A percentile compares a stretch with the other conserved stretches of the same genome.
phyloP scores from a whole-genome alignment of 1,140 invertebrate genomes.

The Cyclargus thomasi region DNA sequence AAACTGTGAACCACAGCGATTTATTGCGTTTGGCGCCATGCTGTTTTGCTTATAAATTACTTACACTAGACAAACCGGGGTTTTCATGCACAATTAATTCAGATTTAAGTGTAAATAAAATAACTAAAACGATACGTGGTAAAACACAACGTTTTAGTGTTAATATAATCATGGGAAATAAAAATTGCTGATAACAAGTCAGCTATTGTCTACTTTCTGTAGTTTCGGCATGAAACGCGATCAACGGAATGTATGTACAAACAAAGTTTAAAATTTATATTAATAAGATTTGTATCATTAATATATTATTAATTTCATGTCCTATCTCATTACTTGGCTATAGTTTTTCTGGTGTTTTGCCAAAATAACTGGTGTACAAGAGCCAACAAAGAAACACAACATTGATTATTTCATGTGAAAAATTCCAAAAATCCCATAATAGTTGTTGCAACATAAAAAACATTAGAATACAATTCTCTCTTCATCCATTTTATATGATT shows the following conservation, averaged over 20 bases:
- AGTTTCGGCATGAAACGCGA: too few relatives aligned
- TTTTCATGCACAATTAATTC: slow-evolving; percentile 9
- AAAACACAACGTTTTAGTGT: not conserved
- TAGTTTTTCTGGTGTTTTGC: not conserved
- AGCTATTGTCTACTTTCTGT: too few relatives aligned
- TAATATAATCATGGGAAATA: not conserved
- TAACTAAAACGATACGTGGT: not conserved
- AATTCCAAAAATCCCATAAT: not conserved
- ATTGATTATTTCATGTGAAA: not conserved
- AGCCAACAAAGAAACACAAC: not conserved
- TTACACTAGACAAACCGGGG: slow-evolving; percentile 21
- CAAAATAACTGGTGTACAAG: not conserved
- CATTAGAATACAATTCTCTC: too few relatives aligned
- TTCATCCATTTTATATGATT: too few relatives aligned
- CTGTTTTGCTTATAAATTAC: slow-evolving; percentile 43
- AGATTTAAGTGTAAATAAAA: not conserved
- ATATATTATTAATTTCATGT: not conserved
- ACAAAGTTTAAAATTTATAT: too few relatives aligned
- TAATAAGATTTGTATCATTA: not conserved
- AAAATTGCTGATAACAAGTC: too few relatives aligned
- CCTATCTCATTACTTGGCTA: not conserved
- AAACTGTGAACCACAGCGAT: slow-evolving; percentile 21
- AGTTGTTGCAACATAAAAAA: not conserved
- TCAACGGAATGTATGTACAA: too few relatives aligned
- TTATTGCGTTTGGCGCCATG: slow-evolving; percentile 54